These are phyloP conservation scores for Zelostemma sp. DNA, from an alignment of 1,140 invertebrate genomes.

Conservation along the genomic window DNA sequence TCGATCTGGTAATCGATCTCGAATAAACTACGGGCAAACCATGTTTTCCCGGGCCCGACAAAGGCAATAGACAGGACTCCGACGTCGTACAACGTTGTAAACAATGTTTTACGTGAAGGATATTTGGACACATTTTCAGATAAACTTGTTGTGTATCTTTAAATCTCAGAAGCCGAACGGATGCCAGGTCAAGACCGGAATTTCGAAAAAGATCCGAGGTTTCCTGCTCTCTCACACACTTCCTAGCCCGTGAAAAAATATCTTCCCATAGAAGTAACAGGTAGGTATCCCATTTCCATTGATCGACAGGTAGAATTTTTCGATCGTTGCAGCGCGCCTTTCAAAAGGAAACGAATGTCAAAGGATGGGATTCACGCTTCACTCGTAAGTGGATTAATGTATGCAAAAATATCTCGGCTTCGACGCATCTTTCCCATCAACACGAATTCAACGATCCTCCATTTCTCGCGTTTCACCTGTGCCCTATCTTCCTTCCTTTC, in stretches of 20 bases:
- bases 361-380: conserved; percentile 52
- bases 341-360: conserved; percentile 40
- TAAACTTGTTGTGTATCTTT: conserved; percentile 31
- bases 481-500: conserved; percentile 13
- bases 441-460: conserved; percentile 52
- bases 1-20: too few species aligned
- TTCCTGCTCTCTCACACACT: conserved; percentile 54
- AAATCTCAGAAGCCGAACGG: conserved; percentile 10
- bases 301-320: conserved; percentile 60
- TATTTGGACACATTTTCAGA: background rate
- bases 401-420: conserved; percentile 60
- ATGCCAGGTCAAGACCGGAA: conserved; percentile 36
- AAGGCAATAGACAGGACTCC: too few species aligned
- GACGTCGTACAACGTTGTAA: too few species aligned
- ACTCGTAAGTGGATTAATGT: conserved; percentile 64
- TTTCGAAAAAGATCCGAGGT: conserved; percentile 30
- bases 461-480: conserved; percentile 61
- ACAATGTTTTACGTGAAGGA: background rate
- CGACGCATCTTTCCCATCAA: conserved; percentile 58
- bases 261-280: conserved; percentile 65
- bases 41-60: too few species aligned
- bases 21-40: too few species aligned
- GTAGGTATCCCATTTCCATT: conserved; percentile 66
- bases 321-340: conserved; percentile 26
- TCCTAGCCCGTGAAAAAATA: conserved; percentile 48